A percentile compares a stretch with the other conserved stretches of the same genome.
Evolutionary conservation across 2,113 vertebrate species (phyloP).

Genomic region (Oplegnathus fasciatus): DNA sequence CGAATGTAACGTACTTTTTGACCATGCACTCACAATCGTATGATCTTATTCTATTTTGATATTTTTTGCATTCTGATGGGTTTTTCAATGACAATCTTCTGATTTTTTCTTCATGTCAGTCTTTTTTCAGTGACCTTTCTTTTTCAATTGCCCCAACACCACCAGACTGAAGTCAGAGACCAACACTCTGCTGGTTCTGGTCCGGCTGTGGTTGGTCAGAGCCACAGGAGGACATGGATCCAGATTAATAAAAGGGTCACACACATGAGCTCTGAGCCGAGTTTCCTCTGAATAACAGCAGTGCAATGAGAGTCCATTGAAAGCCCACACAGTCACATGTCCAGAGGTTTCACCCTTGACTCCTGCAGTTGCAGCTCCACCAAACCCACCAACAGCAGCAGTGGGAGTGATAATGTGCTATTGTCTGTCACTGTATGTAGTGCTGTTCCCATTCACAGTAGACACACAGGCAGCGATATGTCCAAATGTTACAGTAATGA

Average conservation of each 20-base stretch:
- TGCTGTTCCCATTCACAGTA: constrained; percentile 28
- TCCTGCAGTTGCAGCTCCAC: constrained; percentile 6
- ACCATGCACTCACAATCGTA: too few species aligned
- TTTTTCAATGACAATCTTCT: too few species aligned
- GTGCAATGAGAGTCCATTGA: constrained; percentile 31
- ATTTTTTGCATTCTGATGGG: too few species aligned
- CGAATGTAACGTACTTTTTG: too few species aligned
- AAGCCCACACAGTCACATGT: constrained; percentile 67
- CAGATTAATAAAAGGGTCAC: neutral
- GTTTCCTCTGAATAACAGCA: constrained; percentile 27
- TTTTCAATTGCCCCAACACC: too few species aligned
- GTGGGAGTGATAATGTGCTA: constrained; percentile 66
- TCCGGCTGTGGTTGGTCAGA: neutral
- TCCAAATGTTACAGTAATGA: neutral
- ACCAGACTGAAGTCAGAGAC: neutral
- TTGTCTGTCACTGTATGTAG: constrained; percentile 55
- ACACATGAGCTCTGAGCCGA: neutral
- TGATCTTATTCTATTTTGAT: too few species aligned
- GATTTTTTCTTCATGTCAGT: too few species aligned
- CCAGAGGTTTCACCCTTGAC: constrained; percentile 44
- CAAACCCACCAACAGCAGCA: constrained; percentile 22
- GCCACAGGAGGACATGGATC: neutral
- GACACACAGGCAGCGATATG: neutral
- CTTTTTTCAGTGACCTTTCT: too few species aligned
- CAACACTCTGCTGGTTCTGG: neutral